Conservation (phyloP, 2,113 vertebrate genomes). For the Pristiophorus japonicus region DNA sequence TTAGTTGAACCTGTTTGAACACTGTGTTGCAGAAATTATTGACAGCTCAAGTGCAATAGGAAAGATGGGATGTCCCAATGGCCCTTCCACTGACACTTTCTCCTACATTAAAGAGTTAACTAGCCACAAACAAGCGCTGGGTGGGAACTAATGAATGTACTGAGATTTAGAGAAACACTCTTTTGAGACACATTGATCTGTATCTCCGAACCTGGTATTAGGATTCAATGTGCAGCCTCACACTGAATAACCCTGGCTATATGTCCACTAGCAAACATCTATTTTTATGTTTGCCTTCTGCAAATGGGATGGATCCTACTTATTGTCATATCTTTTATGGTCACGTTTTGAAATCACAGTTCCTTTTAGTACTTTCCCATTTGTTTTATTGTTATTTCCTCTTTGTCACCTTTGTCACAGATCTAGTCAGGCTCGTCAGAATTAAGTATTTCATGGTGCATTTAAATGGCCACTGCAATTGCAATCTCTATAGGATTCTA, state of each 20-base stretch:
- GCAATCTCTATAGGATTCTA: neutral
- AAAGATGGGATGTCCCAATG: slow-evolving; percentile 58
- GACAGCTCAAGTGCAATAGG: slow-evolving; percentile 66
- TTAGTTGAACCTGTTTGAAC: slow-evolving; percentile 65
- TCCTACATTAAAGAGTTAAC: slow-evolving; percentile 60
- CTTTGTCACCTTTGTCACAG: neutral
- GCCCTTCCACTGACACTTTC: slow-evolving; percentile 69
- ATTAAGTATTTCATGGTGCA: neutral
- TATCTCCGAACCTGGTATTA: slow-evolving; percentile 69
- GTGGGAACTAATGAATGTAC: slow-evolving; percentile 74
- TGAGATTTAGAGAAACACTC: slow-evolving; percentile 73
- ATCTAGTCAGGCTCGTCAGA: neutral
- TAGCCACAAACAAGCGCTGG: slow-evolving; percentile 66
- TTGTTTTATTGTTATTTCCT: slow-evolving; percentile 26
- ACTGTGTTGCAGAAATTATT: slow-evolving; percentile 60
- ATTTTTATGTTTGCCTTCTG: slow-evolving; percentile 68
- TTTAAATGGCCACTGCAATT: neutral
- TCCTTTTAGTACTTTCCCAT: neutral
- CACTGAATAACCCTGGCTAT: slow-evolving; percentile 66
- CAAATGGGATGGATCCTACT: neutral
- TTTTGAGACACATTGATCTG: slow-evolving; percentile 75
- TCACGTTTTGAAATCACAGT: slow-evolving; percentile 1
- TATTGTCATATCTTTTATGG: slow-evolving; percentile 4
- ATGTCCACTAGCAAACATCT: slow-evolving; percentile 72
- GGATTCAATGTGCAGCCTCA: slow-evolving; percentile 66